Evolutionary conservation across 2,113 vertebrate species (phyloP), one percentile per base, ranked within the genome.

Genomic region (Colossoma macropomum): DNA sequence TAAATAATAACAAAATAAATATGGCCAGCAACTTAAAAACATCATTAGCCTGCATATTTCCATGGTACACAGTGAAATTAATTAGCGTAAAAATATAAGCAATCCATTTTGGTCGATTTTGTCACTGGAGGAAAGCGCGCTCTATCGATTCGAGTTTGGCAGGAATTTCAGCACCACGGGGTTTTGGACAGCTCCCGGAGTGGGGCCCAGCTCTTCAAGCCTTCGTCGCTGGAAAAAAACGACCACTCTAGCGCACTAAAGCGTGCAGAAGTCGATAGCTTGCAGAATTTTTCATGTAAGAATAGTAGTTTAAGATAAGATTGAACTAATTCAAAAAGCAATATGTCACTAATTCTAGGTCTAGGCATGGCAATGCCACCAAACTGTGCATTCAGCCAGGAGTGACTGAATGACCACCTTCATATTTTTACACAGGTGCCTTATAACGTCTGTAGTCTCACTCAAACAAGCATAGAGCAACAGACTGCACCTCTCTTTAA

Each of bases 91-190:
- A 17, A 52, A 52, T 52, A 52, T 52, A 16, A 15, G 41, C 19
- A 16, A 59, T 23, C 7, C 56, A 59, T 59, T 59, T 59, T 1
- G 23, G 21, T n/a, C 3, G 19, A 8, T 41, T 23, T 69, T 28
- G 65, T 38, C 30, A 68, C 15, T 70, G 17, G n/a, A 30, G n/a
- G 25, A 72, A 60, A 45, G 32, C 8, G 6, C 12, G 6, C 11
- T 38, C 19, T 30, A 23, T 62, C 4, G 15, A 30, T 68, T 66
- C 12, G n/a, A 15, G 48, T 54, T 60, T 75, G 74, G 80, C 69
- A 74, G n/a, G n/a, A 38, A 86, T 93, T 94, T 93, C 92, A 94
- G 93, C 88, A 94, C 90, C 85, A 85, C 45, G 38, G 48, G 7
- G 25, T 69, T 72, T 81, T 56, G 88, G 91, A 93, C 91, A 93